A percentile compares a stretch with the other conserved stretches of the same genome.
These are phyloP conservation scores for Steinernema feltiae DNA, from an alignment of 1,140 invertebrate genomes.

Conservation along the genomic window DNA sequence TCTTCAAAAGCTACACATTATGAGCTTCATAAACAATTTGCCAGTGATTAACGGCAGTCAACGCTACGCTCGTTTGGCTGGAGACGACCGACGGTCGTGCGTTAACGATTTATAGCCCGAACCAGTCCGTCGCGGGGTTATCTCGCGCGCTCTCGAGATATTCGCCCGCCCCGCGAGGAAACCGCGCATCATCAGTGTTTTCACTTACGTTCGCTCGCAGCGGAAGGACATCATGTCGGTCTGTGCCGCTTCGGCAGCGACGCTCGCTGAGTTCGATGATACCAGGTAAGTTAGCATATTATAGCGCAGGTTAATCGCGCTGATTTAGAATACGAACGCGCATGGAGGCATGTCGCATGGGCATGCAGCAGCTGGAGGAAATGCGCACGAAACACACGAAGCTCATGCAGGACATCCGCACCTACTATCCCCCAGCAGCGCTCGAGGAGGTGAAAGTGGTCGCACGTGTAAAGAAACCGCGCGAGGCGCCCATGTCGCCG, in stretches of 20 bases:
- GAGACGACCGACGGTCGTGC: not conserved
- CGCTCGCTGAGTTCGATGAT: not conserved
- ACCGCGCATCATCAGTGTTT: not conserved
- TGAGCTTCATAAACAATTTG: not conserved
- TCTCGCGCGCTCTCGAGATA: not conserved
- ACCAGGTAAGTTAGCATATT: not conserved
- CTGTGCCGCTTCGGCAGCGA: not conserved
- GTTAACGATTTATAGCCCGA: not conserved
- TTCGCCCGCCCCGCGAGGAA: not conserved
- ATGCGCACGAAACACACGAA: not conserved
- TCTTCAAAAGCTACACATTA: not conserved
- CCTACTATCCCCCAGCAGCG: not conserved
- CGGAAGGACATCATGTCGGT: not conserved
- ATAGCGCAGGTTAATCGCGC: not conserved
- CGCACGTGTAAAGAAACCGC: not conserved
- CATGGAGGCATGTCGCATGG: slow-evolving; percentile 6
- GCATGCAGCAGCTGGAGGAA: not conserved
- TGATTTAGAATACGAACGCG: not conserved
- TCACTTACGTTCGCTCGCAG: not conserved
- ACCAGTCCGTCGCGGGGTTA: not conserved
- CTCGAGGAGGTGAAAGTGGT: not conserved
- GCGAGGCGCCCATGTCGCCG: not conserved
- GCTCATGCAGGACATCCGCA: not conserved
- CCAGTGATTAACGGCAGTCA: not conserved
- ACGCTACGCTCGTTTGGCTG: not conserved